Evolutionary conservation across 2,797 vertebrate genomes (phyloP).

Genomic region (Sus cebifrons): DNA sequence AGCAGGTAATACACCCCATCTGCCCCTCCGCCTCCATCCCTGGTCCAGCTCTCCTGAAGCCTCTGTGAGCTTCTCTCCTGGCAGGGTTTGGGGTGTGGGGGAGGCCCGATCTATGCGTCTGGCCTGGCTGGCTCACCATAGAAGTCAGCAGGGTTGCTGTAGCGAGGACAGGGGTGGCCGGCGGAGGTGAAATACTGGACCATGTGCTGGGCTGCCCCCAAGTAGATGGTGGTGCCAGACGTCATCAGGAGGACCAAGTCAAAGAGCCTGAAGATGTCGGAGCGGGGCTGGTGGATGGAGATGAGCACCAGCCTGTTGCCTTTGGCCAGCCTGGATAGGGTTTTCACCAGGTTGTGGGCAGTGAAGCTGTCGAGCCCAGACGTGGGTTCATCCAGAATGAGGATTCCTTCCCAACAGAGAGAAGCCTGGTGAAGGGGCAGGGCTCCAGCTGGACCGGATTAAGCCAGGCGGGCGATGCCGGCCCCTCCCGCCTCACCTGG

Average conservation of each 20-base stretch:
- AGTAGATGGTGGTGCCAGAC: constrained; percentile 95
- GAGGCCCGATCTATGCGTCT: background rate
- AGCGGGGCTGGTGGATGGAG: constrained; percentile 97
- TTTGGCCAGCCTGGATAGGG: constrained; percentile 95
- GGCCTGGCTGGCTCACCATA: constrained; percentile 92
- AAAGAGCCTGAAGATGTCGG: constrained; percentile 98
- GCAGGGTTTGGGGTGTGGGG: background rate
- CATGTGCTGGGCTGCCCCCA: constrained; percentile 95
- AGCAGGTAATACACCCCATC: too few species aligned
- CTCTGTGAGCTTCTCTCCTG: background rate
- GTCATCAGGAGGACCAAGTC: constrained; percentile 97
- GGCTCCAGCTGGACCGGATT: fast-evolving
- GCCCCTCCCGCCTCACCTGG: constrained; percentile 92
- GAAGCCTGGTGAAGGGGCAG: background rate
- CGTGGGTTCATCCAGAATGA: constrained; percentile 98
- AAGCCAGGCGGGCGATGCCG: fast-evolving
- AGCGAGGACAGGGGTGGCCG: constrained; percentile 96
- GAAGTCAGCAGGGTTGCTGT: constrained; percentile 98
- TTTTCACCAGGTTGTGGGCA: constrained; percentile 97
- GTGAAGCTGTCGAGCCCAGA: constrained; percentile 99
- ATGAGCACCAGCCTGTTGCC: constrained; percentile 97
- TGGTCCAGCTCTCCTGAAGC: background rate
- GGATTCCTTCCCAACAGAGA: constrained; percentile 92
- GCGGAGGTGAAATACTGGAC: constrained; percentile 95
- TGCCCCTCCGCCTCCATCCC: background rate